A percentile compares a stretch with the other conserved stretches of the same genome.
Evolutionary conservation across 2,888 invertebrate genomes (phyloP).

Genomic region (Mesodorylaimus sp.): DNA sequence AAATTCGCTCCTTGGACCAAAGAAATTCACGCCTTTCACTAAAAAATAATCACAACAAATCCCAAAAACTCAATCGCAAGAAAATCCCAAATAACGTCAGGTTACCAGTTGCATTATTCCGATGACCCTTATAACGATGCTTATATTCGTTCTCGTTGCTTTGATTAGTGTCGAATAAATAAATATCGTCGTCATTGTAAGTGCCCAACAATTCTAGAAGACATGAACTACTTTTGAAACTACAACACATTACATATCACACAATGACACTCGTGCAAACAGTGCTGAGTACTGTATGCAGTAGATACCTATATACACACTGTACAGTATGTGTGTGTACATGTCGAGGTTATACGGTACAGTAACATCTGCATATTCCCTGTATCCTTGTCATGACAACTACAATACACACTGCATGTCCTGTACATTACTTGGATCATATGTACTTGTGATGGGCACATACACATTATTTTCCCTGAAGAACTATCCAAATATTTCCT

Average conservation of each 20-base stretch:
- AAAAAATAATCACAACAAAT: conserved; percentile 17
- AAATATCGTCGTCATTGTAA: conserved; percentile 80
- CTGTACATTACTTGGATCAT: too few species aligned
- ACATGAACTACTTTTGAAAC: not conserved
- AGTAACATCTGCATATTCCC: too few species aligned
- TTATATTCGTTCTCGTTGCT: conserved; percentile 39
- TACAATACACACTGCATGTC: too few species aligned
- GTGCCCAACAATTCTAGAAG: conserved; percentile 60
- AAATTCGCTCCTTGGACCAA: conserved; percentile 72
- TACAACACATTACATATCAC: not conserved
- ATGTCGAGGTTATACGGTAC: too few species aligned
- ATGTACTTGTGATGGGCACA: too few species aligned
- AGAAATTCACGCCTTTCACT: conserved; percentile 81
- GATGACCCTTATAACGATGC: conserved; percentile 45
- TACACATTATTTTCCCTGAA: too few species aligned
- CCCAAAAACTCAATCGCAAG: not conserved
- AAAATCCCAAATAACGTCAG: not conserved
- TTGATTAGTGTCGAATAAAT: conserved; percentile 52
- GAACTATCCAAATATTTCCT: too few species aligned
- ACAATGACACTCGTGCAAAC: not conserved
- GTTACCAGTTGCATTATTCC: conserved; percentile 40
- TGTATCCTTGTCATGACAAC: too few species aligned
- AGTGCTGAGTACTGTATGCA: too few species aligned
- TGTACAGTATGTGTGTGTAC: too few species aligned
- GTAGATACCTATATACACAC: too few species aligned